A percentile compares a stretch with the other conserved stretches of the same genome.
Evolutionary conservation across 1,140 invertebrate species (phyloP).

Genomic region (Halesus radiatus): DNA sequence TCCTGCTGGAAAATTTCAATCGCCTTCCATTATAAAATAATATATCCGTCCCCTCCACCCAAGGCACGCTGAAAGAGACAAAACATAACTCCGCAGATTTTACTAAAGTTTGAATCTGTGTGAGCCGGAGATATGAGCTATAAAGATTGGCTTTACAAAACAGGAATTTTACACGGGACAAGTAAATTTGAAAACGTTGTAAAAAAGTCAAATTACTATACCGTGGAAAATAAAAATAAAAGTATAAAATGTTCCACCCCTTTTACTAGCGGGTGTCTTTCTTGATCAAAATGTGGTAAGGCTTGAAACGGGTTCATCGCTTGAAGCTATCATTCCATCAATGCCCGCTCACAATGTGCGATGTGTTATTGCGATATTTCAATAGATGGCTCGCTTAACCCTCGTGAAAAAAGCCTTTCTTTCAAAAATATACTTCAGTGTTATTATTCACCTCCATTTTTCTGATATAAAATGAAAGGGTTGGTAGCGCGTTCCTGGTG

Average conservation of each 20-base stretch:
- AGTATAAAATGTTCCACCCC: too few species aligned
- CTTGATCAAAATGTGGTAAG: background rate
- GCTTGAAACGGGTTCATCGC: conserved; percentile 13
- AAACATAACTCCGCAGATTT: background rate
- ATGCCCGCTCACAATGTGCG: conserved; percentile 15
- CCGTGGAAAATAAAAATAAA: too few species aligned
- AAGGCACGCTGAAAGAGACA: background rate
- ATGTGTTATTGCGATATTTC: conserved; percentile 29
- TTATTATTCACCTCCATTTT: background rate
- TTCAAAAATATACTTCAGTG: background rate
- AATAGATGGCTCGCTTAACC: conserved; percentile 16
- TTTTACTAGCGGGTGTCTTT: too few species aligned
- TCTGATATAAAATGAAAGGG: background rate
- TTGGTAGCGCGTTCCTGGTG: background rate
- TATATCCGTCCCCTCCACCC: background rate
- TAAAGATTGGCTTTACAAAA: background rate
- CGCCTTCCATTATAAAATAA: background rate
- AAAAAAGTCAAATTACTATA: background rate
- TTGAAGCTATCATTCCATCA: conserved; percentile 30
- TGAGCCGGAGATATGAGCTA: conserved; percentile 1
- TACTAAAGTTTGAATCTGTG: background rate
- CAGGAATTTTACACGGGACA: background rate
- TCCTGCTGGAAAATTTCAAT: background rate
- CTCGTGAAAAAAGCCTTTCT: background rate
- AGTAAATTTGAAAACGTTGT: background rate